Conservation (phyloP, 2,888 invertebrate genomes). For the Dolichopus griseipennis region DNA sequence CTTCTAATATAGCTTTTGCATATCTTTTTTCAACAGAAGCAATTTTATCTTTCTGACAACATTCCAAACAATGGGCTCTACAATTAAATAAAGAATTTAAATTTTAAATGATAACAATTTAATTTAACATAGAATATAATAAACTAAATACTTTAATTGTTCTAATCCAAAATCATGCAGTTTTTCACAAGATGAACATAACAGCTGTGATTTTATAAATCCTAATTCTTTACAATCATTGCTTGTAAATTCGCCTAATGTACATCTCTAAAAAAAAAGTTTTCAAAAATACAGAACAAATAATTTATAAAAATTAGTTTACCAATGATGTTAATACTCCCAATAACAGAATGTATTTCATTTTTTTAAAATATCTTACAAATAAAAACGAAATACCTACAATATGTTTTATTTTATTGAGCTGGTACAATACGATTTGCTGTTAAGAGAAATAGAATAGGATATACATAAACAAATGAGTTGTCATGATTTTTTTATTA, state of each 20-base stretch:
- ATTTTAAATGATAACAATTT: constrained; percentile 11
- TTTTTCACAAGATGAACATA: constrained; percentile 84
- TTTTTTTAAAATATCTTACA: too few relatives aligned
- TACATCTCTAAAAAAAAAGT: constrained; percentile 16
- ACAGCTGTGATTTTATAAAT: constrained; percentile 72
- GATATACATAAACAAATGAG: too few relatives aligned
- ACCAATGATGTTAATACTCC: too few relatives aligned
- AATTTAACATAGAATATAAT: neutral
- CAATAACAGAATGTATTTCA: too few relatives aligned
- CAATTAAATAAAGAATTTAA: constrained; percentile 42
- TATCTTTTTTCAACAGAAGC: constrained; percentile 64
- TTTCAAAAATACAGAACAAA: neutral
- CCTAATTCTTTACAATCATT: constrained; percentile 81
- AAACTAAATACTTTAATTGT: constrained; percentile 29
- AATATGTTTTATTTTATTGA: too few relatives aligned
- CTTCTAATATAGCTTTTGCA: constrained; percentile 85
- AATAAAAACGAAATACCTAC: too few relatives aligned
- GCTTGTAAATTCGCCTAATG: constrained; percentile 53
- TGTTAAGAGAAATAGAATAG: too few relatives aligned
- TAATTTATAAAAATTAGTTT: too few relatives aligned
- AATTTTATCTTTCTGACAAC: constrained; percentile 68
- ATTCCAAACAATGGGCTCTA: constrained; percentile 58
- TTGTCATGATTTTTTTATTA: too few relatives aligned
- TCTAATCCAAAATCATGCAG: constrained; percentile 54
- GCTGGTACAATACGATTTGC: too few relatives aligned